Base-by-base conservation (phyloP, 2,888 invertebrate species). In the Himalopsyche tibetana region DNA sequence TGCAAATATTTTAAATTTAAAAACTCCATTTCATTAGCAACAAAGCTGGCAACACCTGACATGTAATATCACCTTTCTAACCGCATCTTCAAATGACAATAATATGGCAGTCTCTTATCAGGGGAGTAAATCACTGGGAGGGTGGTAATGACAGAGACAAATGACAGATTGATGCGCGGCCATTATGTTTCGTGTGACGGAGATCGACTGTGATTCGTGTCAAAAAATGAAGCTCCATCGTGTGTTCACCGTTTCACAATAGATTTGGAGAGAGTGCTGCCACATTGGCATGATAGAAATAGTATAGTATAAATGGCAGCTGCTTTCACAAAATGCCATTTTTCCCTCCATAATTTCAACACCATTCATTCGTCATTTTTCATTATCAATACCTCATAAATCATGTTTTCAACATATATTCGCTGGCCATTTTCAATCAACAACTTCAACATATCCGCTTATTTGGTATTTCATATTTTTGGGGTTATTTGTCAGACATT, bases 61-160 rank as follows among this genome's bases (percentile, higher is more conserved):
- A 51, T 51, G 15, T 15, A 51, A 3, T 38, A 74, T 74, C 74
- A 74, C 74, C 74, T 74, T 74, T 12, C 74, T 69, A 74, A 15
- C 74, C 15, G 74, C 36, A 74, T 74, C 38, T 28, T 36, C 36
- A 74, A 74, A 38, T 38, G 74, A 36, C 74, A 74, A 74, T 74
- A 74, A 74, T 74, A 74, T 80, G 80, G 45, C 42, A 80, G n/a
- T 28, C 80, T 80, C 45, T 80, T 45, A 45, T 45, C 69, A 42
- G 83, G 17, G 69, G 45, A 63, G 69, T 19, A 42, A 83, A 69
- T 69, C 69, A 42, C 83, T 11, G 56, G 45, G 40, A 19, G 69
- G 42, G 55, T 69, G 45, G 56, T 83, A 83, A 83, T 83, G 83
- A 69, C 69, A 83, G 74, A 74, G 83, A 83, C 42, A 83, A 74